Percentiles rank a stretch among this genome's conserved stretches.
These are phyloP conservation scores for Neogale vison DNA, from an alignment of 2,113 vertebrate species.

Conservation along the genomic window DNA sequence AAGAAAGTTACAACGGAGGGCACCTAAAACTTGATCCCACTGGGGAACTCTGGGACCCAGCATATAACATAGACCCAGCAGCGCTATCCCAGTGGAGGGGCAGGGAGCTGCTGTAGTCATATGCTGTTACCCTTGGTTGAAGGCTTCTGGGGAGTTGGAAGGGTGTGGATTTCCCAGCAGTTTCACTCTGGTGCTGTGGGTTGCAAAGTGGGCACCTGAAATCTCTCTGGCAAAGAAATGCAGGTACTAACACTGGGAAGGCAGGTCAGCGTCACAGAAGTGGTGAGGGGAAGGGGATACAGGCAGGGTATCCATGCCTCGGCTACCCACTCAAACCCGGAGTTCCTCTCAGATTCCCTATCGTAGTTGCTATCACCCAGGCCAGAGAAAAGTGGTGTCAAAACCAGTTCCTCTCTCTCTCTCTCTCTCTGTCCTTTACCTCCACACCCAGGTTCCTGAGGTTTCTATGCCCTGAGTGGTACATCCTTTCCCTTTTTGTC, in stretches of 20 bases:
- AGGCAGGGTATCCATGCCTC: no score
- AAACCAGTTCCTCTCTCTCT: neutral
- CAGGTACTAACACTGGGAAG: neutral
- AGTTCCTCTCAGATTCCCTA: neutral
- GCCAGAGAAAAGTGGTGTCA: neutral
- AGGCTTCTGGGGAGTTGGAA: neutral
- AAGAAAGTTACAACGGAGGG: neutral
- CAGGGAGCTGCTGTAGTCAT: neutral
- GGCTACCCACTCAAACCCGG: neutral
- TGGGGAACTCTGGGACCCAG: neutral
- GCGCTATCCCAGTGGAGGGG: no score
- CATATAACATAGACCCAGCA: neutral
- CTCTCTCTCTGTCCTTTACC: neutral
- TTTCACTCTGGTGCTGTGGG: neutral
- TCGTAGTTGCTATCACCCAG: neutral
- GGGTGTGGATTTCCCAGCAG: neutral
- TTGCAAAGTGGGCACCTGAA: neutral
- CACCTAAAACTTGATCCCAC: neutral
- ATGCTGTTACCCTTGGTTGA: neutral
- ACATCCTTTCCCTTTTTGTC: neutral
- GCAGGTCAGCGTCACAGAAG: neutral
- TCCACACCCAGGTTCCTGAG: no score
- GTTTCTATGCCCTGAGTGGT: neutral
- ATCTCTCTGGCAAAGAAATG: neutral
- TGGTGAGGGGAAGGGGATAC: neutral